phyloP scores from a whole-genome alignment of 2,113 vertebrate genomes.

The Brachyhypopomus occidentalis region DNA sequence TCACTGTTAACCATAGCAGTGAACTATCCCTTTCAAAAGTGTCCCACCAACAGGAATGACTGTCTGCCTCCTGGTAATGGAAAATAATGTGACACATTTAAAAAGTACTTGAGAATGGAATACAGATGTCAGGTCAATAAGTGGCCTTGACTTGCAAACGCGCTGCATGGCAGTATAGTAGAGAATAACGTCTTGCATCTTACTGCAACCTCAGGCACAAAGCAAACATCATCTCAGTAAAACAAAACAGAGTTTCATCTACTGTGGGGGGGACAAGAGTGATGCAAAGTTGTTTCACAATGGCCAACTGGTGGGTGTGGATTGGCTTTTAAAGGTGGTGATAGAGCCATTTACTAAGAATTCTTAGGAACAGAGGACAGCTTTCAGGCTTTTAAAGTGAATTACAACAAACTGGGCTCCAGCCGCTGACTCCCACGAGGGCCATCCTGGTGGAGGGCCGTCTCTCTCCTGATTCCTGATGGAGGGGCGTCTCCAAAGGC shows the following conservation, averaged over 20 bases:
- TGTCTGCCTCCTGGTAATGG: not conserved
- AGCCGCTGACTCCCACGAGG: constrained; percentile 31
- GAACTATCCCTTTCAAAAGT: no score
- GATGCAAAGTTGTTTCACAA: not conserved
- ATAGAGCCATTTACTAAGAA: constrained; percentile 38
- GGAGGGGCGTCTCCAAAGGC: no score
- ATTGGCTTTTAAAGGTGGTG: constrained; percentile 27
- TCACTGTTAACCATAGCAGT: no score
- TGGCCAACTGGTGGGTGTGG: constrained; percentile 22
- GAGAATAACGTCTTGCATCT: not conserved
- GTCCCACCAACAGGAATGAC: no score
- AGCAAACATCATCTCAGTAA: constrained; percentile 20
- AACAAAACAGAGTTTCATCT: not conserved
- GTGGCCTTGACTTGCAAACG: not conserved
- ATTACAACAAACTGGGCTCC: constrained; percentile 33
- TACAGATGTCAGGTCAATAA: constrained; percentile 19
- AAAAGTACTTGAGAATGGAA: constrained; percentile 8
- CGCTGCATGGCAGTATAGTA: not conserved
- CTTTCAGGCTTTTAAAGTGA: constrained; percentile 46
- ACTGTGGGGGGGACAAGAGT: not conserved
- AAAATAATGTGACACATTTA: constrained; percentile 9
- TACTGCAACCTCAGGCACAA: constrained; percentile 24
- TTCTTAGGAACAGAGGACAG: constrained; percentile 21
- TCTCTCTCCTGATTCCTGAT: constrained; percentile 1
- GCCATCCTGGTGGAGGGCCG: not conserved